These are phyloP conservation scores for Microcebus lehilahytsara DNA, from an alignment of 2,113 vertebrate genomes.

Conservation along the genomic window DNA sequence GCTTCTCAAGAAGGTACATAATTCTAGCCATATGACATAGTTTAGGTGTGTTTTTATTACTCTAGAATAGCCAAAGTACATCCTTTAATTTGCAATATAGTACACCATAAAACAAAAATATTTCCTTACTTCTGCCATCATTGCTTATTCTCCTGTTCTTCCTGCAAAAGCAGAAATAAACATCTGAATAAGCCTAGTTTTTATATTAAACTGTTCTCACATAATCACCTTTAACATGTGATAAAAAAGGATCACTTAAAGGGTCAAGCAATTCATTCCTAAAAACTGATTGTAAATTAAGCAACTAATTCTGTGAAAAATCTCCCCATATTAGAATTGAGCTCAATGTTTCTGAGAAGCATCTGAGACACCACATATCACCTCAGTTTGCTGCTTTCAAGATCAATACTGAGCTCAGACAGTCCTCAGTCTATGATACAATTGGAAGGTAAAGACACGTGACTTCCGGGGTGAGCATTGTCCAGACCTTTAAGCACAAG, in stretches of 20 bases:
- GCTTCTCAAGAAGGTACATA: not conserved
- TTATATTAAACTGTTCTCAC: conserved; percentile 12
- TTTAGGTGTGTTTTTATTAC: not conserved
- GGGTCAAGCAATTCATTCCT: not conserved
- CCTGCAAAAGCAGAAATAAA: conserved; percentile 36
- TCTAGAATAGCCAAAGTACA: not conserved
- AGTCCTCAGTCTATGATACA: not conserved
- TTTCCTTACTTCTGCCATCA: not conserved
- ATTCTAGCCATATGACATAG: not conserved
- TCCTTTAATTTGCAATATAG: not conserved
- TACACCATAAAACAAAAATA: not conserved
- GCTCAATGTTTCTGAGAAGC: conserved; percentile 38
- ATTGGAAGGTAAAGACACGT: conserved; percentile 52
- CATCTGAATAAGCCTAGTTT: conserved; percentile 51
- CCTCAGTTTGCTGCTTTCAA: conserved; percentile 59
- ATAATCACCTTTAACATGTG: not conserved
- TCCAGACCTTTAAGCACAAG: conserved; percentile 21
- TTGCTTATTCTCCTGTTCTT: not conserved
- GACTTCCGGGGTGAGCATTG: conserved; percentile 31
- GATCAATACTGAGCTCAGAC: conserved; percentile 62
- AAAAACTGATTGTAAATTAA: conserved; percentile 57
- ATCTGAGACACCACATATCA: not conserved
- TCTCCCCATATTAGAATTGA: not conserved
- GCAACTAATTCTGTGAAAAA: not conserved
- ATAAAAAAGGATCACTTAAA: not conserved